A percentile compares a stretch with the other conserved stretches of the same genome.
phyloP scores from a whole-genome alignment of 2,888 invertebrate species.

The Ceratothoa steindachneri region DNA sequence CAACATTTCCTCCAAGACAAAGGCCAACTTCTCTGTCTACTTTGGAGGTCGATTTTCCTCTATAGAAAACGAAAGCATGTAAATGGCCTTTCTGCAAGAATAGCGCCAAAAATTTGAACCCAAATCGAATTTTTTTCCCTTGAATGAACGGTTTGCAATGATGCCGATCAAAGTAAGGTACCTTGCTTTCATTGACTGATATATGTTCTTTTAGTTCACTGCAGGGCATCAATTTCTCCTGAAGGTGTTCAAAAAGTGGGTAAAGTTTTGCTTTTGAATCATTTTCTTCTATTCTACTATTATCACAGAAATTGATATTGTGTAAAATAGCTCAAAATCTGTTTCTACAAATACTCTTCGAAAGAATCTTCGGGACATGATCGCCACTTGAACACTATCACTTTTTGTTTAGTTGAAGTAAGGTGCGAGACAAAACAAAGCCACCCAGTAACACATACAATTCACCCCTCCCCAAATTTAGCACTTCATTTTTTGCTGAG shows the following conservation, averaged over 20 bases:
- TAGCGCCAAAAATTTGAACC: not conserved
- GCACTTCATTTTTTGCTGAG: not conserved
- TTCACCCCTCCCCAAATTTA: not conserved
- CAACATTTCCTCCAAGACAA: not conserved
- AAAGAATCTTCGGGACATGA: not conserved
- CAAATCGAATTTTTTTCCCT: not conserved
- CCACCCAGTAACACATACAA: not conserved
- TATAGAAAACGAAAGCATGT: not conserved
- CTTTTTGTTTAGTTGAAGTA: not conserved
- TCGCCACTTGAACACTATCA: not conserved
- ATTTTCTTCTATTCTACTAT: not conserved
- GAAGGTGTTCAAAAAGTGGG: not conserved
- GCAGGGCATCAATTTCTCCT: not conserved
- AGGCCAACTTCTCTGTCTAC: not conserved
- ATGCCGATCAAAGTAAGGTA: not conserved
- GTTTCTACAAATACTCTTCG: not conserved
- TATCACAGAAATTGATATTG: not conserved
- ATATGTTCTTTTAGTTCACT: not conserved
- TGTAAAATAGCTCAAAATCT: not conserved
- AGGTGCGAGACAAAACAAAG: not conserved
- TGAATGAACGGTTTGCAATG: not conserved
- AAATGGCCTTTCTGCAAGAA: not conserved
- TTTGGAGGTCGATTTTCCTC: too few species aligned
- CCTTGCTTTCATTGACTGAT: not conserved
- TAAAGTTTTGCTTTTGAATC: not conserved